Percentiles rank a stretch among this genome's conserved stretches.
Evolutionary conservation across 2,888 invertebrate genomes (phyloP).

Genomic region (Sphaeridia pumilis): DNA sequence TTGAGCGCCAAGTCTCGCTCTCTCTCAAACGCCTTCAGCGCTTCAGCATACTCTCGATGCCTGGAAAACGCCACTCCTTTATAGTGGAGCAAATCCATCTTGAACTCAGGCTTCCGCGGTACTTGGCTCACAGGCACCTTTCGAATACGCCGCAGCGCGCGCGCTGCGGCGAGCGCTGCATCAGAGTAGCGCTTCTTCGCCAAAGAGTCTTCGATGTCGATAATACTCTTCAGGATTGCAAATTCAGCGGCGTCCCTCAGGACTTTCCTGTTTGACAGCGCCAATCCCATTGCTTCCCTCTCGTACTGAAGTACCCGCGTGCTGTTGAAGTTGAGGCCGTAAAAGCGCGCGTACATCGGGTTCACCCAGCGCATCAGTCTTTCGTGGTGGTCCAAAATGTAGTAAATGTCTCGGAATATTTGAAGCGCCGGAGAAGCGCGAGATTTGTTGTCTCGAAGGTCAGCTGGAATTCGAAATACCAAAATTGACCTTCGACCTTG

Average conservation of each 20-base stretch:
- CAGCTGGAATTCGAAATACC: no score
- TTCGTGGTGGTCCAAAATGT: conserved; percentile 9
- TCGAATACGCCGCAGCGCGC: not conserved
- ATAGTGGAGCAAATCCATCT: conserved; percentile 8
- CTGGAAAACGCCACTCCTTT: conserved; percentile 3
- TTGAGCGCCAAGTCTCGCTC: conserved; percentile 4
- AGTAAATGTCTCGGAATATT: conserved; percentile 4
- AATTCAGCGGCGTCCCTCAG: conserved; percentile 10
- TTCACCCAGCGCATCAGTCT: conserved; percentile 7
- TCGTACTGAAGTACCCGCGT: conserved; percentile 9
- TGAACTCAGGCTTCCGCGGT: conserved; percentile 10
- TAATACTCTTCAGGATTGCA: conserved; percentile 12
- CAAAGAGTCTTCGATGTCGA: conserved; percentile 12
- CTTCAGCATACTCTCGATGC: conserved; percentile 1
- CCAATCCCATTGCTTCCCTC: not conserved
- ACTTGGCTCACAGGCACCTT: conserved; percentile 1
- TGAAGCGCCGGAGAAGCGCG: no score
- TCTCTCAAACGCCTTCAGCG: not conserved
- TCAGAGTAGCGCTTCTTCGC: conserved; percentile 2
- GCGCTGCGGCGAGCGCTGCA: conserved; percentile 7
- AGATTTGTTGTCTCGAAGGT: no score
- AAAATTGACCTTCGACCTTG: no score
- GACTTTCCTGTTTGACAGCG: conserved; percentile 1
- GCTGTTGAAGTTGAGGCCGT: conserved; percentile 11
- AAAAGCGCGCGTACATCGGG: conserved; percentile 12